Base-by-base conservation (phyloP, 2,113 vertebrate genomes). In the Platysternon megacephalum region DNA sequence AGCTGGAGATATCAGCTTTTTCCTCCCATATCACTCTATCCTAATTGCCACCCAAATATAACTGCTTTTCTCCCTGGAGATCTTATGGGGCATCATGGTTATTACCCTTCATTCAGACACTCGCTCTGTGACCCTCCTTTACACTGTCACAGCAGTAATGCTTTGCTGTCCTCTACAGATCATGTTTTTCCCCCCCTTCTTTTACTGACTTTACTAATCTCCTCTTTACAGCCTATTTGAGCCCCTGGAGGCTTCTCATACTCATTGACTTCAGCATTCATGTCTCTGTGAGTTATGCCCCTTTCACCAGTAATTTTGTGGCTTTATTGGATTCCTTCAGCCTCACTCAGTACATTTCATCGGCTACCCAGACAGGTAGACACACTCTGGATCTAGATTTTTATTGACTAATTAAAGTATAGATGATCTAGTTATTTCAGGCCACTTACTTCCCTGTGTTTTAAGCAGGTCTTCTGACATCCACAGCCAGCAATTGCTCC, bases 81-180 rank as follows among this genome's bases (percentile, higher is more conserved):
- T 35, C 82, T 53, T 55, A 76, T 80, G 91, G 52, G 58, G 2
- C 58, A 32, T 79, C 92, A 78, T 81, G 61, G 81, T 51, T 91
- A 28, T 49, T 86, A 26, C 26, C 35, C 85, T 93, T 86, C 0
- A 0, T 86, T 55, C 44, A 42, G 65, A 53, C 26, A 44, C 10
- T 28, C 12, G 13, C 46, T 10, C 56, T 80, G 1, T 65, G 72
- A 81, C 84, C 84, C 55, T 5, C 85, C 52, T 78, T 74, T 58
- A 26, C 29, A 1, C 5, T 6, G 26, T 95, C 89, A 86, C 48
- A 92, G 65, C 39, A 80, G 84, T 8, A 93, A 85, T 72, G 87
- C 81, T 94, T 92, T 94, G 89, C 94, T 95, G 89, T 93, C 89
- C 91, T 97, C 87, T 95, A 53, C 87, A 94, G 88, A 95, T 79